A percentile compares a stretch with the other conserved stretches of the same genome.
phyloP scores from a whole-genome alignment of 1,140 invertebrate genomes.

The Phthorimaea operculella region DNA sequence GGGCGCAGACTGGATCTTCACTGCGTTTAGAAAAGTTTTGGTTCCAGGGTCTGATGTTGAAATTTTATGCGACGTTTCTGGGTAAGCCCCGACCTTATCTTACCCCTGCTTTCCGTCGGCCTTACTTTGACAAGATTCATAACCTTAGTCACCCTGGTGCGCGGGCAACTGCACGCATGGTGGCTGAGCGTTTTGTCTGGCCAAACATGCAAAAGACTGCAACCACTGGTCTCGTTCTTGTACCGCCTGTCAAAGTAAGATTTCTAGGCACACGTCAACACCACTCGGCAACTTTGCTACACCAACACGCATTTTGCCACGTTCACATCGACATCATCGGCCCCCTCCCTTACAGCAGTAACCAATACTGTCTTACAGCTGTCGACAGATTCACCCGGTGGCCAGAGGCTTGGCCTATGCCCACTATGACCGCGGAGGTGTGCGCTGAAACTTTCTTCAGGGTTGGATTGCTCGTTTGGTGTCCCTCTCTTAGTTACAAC shows the following conservation, averaged over 20 bases:
- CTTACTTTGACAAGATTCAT: slow-evolving; percentile 8
- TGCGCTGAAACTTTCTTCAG: too few relatives aligned
- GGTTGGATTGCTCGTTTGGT: too few relatives aligned
- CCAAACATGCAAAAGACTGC: background rate
- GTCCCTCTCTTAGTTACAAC: too few relatives aligned
- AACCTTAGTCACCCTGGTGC: slow-evolving; percentile 13
- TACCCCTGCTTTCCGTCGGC: slow-evolving; percentile 3
- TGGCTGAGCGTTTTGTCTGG: slow-evolving; percentile 10
- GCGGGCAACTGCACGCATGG: slow-evolving; percentile 3
- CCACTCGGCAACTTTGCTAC: too few relatives aligned
- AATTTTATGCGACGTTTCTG: slow-evolving; percentile 8
- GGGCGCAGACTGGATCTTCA: background rate
- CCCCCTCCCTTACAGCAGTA: too few relatives aligned
- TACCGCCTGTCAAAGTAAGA: background rate
- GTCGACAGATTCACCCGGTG: too few relatives aligned
- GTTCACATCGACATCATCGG: too few relatives aligned
- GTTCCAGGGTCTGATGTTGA: background rate
- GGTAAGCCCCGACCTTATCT: slow-evolving; percentile 10
- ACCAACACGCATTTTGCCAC: too few relatives aligned
- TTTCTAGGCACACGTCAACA: background rate
- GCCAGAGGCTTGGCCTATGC: too few relatives aligned
- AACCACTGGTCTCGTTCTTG: background rate
- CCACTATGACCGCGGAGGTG: too few relatives aligned
- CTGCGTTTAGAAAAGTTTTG: background rate
- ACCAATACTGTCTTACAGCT: too few relatives aligned